Evolutionary conservation across 2,888 invertebrate species (phyloP).

Genomic region (Agrochola litura): DNA sequence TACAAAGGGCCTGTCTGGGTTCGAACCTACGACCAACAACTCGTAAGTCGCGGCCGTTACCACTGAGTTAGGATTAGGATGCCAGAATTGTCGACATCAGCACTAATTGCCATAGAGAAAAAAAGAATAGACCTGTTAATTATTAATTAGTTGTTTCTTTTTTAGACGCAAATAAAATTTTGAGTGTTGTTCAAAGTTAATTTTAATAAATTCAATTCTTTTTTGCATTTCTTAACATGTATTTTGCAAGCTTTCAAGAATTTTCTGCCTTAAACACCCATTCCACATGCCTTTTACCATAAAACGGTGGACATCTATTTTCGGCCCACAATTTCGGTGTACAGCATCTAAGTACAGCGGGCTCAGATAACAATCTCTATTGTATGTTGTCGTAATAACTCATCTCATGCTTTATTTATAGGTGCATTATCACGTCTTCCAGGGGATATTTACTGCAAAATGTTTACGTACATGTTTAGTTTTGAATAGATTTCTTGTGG

Average conservation of each 20-base stretch:
- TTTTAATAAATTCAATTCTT: not conserved
- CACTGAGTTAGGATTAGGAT: not conserved
- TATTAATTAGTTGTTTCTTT: too few relatives aligned
- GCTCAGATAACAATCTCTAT: slow-evolving; percentile 70
- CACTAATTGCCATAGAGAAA: not conserved
- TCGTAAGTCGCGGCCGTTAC: too few relatives aligned
- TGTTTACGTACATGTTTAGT: slow-evolving; percentile 61
- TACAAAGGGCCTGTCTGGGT: too few relatives aligned
- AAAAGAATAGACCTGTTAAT: too few relatives aligned
- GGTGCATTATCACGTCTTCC: slow-evolving; percentile 74
- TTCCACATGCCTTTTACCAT: slow-evolving; percentile 7
- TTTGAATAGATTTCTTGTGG: slow-evolving; percentile 62
- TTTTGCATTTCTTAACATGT: not conserved
- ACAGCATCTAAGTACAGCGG: slow-evolving; percentile 59
- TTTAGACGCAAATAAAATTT: not conserved
- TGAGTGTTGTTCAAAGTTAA: not conserved
- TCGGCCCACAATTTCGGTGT: slow-evolving; percentile 62
- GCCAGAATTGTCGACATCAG: not conserved
- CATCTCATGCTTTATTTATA: slow-evolving; percentile 73
- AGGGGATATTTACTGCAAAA: slow-evolving; percentile 62
- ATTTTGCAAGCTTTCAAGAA: not conserved
- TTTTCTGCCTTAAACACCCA: not conserved
- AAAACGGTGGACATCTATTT: slow-evolving; percentile 49
- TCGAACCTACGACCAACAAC: too few relatives aligned
- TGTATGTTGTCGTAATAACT: slow-evolving; percentile 66